These are phyloP conservation scores for Mus pahari DNA, from an alignment of 2,113 vertebrate species.

Conservation along the genomic window DNA sequence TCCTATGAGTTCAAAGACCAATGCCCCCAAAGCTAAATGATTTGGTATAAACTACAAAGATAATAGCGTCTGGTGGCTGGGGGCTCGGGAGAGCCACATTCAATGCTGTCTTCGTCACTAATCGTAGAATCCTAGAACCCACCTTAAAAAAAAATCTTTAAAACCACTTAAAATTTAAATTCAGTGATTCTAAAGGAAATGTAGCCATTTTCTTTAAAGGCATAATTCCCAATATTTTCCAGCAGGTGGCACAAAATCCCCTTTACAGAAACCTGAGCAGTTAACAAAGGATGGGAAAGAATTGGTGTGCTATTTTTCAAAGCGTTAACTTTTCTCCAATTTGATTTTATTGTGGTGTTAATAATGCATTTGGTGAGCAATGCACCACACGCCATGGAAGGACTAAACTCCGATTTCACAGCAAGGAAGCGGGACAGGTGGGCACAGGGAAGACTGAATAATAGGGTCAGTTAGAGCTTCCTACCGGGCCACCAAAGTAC, in stretches of 20 bases:
- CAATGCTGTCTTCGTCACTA: not conserved
- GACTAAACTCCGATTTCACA: not conserved
- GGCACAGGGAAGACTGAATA: not conserved
- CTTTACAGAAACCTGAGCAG: conserved; percentile 68
- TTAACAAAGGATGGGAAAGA: conserved; percentile 52
- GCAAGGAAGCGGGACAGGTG: not conserved
- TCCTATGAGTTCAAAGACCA: not conserved
- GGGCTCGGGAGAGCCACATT: not conserved
- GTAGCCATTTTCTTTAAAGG: not conserved
- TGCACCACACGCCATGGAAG: not conserved
- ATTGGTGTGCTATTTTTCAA: not conserved
- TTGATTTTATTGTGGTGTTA: conserved; percentile 25
- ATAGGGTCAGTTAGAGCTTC: not conserved
- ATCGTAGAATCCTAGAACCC: not conserved
- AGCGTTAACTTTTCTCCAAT: conserved; percentile 46
- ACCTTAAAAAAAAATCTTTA: not conserved
- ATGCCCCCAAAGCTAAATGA: not conserved
- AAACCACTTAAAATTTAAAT: not conserved
- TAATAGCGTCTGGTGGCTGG: not conserved
- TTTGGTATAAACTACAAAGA: not conserved
- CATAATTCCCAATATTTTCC: conserved; percentile 68
- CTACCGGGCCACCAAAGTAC: not conserved
- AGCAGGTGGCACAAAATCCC: conserved; percentile 82
- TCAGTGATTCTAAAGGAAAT: not conserved
- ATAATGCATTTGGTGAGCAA: not conserved